Evolutionary conservation across 2,797 vertebrate genomes (phyloP).

Genomic region (Melanogrammus aeglefinus): DNA sequence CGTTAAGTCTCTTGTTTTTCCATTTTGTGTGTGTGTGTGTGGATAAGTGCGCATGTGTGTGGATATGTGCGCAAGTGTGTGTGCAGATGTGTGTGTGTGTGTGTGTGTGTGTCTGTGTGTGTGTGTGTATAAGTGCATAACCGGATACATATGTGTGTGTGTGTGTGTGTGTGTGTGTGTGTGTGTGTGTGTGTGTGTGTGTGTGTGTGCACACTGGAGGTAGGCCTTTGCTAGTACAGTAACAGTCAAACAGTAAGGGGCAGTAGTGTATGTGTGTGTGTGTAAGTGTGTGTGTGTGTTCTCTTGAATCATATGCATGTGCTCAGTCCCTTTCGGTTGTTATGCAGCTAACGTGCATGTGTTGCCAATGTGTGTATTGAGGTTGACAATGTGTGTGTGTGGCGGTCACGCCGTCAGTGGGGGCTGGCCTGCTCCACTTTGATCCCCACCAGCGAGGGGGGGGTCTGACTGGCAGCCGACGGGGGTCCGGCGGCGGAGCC

Average conservation of each 20-base stretch:
- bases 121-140: too few relatives aligned
- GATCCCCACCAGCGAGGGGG: conserved; percentile 79
- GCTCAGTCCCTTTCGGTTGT: conserved; percentile 11
- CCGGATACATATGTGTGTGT: neutral
- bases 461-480: conserved; percentile 58
- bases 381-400: neutral
- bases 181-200: too few relatives aligned
- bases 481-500: conserved; percentile 32
- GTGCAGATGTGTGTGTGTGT: too few relatives aligned
- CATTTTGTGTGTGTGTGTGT: too few relatives aligned
- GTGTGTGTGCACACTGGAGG: conserved; percentile 45
- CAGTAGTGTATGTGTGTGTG: conserved; percentile 1
- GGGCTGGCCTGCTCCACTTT: conserved; percentile 77
- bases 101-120: too few relatives aligned
- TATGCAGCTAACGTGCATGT: neutral
- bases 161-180: too few relatives aligned
- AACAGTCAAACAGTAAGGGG: conserved; percentile 25
- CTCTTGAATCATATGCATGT: conserved; percentile 8
- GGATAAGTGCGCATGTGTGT: neutral
- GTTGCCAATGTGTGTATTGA: conserved; percentile 1
- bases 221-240: conserved; percentile 58
- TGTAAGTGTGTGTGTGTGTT: neutral
- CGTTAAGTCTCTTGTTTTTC: conserved; percentile 13
- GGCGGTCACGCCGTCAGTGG: conserved; percentile 67
- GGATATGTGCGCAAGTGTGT: too few relatives aligned